These are phyloP conservation scores for Uria lomvia DNA, from an alignment of 2,113 vertebrate genomes.

Conservation along the genomic window DNA sequence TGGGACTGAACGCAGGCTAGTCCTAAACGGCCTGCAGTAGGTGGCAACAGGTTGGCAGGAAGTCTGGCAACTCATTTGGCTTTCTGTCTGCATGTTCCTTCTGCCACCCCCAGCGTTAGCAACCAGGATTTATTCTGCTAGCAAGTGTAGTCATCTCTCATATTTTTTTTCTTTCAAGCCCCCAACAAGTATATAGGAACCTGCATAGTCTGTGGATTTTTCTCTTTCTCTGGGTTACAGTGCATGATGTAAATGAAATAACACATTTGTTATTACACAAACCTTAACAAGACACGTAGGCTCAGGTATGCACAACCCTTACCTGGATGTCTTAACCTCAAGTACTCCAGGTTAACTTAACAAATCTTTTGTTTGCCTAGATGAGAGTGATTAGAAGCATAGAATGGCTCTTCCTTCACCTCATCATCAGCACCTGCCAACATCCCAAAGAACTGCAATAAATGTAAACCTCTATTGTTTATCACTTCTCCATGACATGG, in stretches of 20 bases:
- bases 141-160: not conserved
- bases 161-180: not conserved
- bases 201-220: not conserved
- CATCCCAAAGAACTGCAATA: not conserved
- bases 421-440: not conserved
- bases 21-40: not conserved
- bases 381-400: not conserved
- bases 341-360: not conserved
- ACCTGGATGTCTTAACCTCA: not conserved
- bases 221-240: not conserved
- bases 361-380: not conserved
- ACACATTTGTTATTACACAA: not conserved
- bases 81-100: not conserved
- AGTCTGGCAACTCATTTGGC: not conserved
- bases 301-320: not conserved
- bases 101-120: not conserved
- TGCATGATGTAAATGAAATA: not conserved
- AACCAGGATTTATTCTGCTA: not conserved
- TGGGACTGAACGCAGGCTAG: accelerated
- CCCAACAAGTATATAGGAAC: not conserved
- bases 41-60: accelerated
- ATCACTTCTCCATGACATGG: not conserved
- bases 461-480: not conserved
- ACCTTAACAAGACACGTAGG: not conserved
- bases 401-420: not conserved